These are phyloP conservation scores for Drosophila borborema DNA, from an alignment of 2,888 invertebrate species.

Conservation along the genomic window DNA sequence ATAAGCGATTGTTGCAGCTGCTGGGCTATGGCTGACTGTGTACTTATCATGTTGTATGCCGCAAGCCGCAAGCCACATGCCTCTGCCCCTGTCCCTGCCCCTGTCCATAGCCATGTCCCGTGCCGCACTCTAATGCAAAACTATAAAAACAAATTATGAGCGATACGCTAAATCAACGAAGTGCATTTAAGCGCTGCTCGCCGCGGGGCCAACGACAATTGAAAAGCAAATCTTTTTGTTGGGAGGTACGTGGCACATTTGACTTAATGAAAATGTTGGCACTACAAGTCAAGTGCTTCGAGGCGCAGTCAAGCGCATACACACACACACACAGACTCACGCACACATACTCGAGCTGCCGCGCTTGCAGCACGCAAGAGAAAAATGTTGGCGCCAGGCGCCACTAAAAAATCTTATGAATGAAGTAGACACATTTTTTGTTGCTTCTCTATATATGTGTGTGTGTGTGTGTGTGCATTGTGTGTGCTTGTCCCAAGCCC, in stretches of 20 bases:
- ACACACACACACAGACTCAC: slow-evolving; percentile 14
- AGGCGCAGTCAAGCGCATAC: slow-evolving; percentile 73
- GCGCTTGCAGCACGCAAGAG: slow-evolving; percentile 74
- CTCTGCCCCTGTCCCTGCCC: slow-evolving; percentile 34
- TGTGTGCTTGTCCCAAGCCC: neutral
- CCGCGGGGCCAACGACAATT: slow-evolving; percentile 26
- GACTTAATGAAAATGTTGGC: slow-evolving; percentile 84
- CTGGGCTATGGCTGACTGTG: neutral
- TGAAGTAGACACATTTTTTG: slow-evolving; percentile 76
- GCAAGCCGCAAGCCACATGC: slow-evolving; percentile 36
- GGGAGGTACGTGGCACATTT: slow-evolving; percentile 69
- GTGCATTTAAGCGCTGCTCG: slow-evolving; percentile 60
- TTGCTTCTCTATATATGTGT: slow-evolving; percentile 7
- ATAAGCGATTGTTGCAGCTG: slow-evolving; percentile 45
- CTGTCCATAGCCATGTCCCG: slow-evolving; percentile 27
- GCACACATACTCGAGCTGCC: slow-evolving; percentile 36
- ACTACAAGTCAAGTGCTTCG: slow-evolving; percentile 84
- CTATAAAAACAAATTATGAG: slow-evolving; percentile 82
- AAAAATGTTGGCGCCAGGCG: slow-evolving; percentile 82
- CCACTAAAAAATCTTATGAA: slow-evolving; percentile 81
- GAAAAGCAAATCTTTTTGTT: slow-evolving; percentile 42
- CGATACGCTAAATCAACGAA: slow-evolving; percentile 81
- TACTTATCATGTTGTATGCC: slow-evolving; percentile 50
- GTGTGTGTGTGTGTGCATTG: slow-evolving; percentile 14
- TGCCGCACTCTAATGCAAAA: slow-evolving; percentile 75